Evolutionary conservation across 37 sponge, comb jelly and placozoan genomes (phyloP).

Genomic region (Hormiphora californensis): DNA sequence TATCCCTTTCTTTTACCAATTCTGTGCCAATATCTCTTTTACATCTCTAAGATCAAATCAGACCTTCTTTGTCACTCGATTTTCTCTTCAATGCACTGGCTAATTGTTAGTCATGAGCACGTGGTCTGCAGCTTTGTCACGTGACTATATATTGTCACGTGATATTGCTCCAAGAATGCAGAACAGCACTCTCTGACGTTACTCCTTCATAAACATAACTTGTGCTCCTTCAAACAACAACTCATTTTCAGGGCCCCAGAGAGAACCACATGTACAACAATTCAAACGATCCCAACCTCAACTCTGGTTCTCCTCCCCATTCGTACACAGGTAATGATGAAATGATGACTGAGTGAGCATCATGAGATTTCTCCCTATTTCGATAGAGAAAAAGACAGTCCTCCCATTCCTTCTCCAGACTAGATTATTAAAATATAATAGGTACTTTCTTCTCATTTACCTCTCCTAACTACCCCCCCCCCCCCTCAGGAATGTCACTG

Average conservation of each 20-base stretch:
- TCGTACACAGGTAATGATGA: constrained; percentile 19
- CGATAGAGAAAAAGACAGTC: too few relatives aligned
- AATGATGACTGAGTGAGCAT: too few relatives aligned
- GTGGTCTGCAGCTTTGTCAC: neutral
- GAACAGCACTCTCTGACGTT: too few relatives aligned
- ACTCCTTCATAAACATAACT: neutral
- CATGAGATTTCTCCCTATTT: too few relatives aligned
- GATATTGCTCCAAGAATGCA: neutral
- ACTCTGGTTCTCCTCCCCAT: constrained; percentile 34
- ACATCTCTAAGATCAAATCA: too few relatives aligned
- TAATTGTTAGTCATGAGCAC: neutral
- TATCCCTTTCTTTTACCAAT: too few relatives aligned
- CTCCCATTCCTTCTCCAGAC: too few relatives aligned
- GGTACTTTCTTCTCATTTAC: too few relatives aligned
- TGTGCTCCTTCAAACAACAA: neutral
- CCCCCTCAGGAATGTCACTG: neutral
- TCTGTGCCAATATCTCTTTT: too few relatives aligned
- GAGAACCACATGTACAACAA: constrained; percentile 54
- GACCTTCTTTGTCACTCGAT: too few relatives aligned
- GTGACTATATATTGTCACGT: neutral
- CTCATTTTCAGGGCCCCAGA: constrained; percentile 10
- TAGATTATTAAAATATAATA: too few relatives aligned
- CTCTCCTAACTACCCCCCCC: neutral
- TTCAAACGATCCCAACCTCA: constrained; percentile 48
- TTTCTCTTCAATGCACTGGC: too few relatives aligned